Conservation (phyloP, 2,113 vertebrate species). For the Melospiza georgiana region DNA sequence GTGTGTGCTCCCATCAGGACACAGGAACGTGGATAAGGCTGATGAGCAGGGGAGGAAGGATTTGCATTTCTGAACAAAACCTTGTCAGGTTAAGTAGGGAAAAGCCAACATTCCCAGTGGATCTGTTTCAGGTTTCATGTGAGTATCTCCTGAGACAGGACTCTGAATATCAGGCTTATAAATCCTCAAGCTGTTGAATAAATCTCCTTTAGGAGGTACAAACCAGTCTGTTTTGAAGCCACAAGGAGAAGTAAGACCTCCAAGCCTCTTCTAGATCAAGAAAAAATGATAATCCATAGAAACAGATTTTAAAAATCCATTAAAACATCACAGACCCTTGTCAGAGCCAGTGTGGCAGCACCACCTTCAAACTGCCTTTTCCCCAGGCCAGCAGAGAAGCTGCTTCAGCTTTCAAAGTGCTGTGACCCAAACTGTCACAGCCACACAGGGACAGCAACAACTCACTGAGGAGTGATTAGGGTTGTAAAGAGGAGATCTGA, state of each 20-base stretch:
- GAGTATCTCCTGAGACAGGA: neutral
- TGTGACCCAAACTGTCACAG: neutral
- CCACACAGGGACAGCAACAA: neutral
- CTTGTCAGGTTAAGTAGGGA: neutral
- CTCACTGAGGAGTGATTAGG: fast-evolving
- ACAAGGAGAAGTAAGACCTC: neutral
- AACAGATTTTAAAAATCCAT: neutral
- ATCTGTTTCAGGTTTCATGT: neutral
- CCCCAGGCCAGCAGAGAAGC: neutral
- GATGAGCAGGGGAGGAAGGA: neutral
- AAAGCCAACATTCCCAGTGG: neutral
- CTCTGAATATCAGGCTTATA: neutral
- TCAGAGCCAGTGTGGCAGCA: neutral
- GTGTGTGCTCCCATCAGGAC: neutral
- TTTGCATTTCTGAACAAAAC: neutral
- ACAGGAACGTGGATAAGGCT: neutral
- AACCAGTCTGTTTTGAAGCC: neutral
- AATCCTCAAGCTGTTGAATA: neutral
- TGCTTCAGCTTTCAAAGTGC: neutral
- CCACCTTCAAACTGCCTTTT: neutral
- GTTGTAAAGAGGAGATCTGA: neutral
- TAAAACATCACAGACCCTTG: neutral
- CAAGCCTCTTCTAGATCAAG: neutral
- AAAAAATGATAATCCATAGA: neutral
- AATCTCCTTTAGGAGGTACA: neutral